A percentile compares a stretch with the other conserved stretches of the same genome.
These are phyloP conservation scores for Chelonus formosanus DNA, from an alignment of 2,888 invertebrate species.

Conservation along the genomic window DNA sequence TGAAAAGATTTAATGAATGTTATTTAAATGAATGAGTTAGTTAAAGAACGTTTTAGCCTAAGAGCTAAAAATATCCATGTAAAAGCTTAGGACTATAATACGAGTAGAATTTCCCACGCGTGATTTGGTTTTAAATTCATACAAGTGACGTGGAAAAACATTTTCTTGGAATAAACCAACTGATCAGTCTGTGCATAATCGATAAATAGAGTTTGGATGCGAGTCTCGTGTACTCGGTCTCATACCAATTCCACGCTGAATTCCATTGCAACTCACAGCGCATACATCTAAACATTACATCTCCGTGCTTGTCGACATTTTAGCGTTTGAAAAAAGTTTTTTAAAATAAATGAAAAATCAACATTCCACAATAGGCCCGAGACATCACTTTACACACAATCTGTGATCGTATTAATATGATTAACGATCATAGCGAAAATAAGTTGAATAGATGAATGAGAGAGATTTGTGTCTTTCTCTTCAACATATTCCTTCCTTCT, in stretches of 20 bases:
- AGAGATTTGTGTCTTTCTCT: not conserved
- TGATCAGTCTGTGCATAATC: slow-evolving; percentile 31
- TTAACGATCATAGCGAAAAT: no score
- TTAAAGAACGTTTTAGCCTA: no score
- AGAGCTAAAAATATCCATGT: no score
- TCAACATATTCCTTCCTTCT: slow-evolving; percentile 25
- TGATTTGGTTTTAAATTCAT: slow-evolving; percentile 20
- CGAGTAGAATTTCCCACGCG: slow-evolving; percentile 28
- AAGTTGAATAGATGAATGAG: not conserved
- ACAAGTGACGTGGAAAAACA: slow-evolving; percentile 28
- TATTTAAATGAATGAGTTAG: not conserved
- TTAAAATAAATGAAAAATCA: no score
- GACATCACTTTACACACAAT: no score
- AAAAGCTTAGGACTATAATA: no score
- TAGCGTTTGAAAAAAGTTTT: no score
- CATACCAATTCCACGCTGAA: slow-evolving; percentile 24
- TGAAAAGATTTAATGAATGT: no score
- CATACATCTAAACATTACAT: slow-evolving; percentile 14
- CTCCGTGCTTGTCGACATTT: slow-evolving; percentile 17
- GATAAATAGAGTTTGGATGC: slow-evolving; percentile 36
- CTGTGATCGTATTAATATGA: no score
- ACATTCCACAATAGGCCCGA: no score
- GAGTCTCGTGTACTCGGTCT: slow-evolving; percentile 33
- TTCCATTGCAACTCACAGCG: slow-evolving; percentile 32
- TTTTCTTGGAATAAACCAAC: slow-evolving; percentile 26